Conservation (phyloP, 2,888 invertebrate species). For the Charanyca ferruginea region DNA sequence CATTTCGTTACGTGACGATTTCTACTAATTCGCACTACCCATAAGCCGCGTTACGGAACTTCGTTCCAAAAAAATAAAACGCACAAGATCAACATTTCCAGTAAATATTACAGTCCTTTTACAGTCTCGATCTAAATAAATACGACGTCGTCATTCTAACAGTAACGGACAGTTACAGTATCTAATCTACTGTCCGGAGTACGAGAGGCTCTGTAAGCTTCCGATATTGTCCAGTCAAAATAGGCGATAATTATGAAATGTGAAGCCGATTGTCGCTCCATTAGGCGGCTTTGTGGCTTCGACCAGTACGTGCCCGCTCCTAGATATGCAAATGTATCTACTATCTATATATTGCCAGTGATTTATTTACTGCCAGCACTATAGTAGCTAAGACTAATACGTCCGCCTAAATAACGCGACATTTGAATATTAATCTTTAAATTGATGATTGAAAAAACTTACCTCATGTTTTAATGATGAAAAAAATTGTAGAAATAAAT, state of each 20-base stretch:
- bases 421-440: conserved; percentile 38
- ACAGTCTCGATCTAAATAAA: conserved; percentile 32
- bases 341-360: conserved; percentile 59
- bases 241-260: conserved; percentile 90
- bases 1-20: too few species aligned
- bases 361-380: conserved; percentile 60
- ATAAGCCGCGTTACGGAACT: too few species aligned
- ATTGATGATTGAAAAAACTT: conserved; percentile 40
- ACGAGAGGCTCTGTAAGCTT: conserved; percentile 75
- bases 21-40: too few species aligned
- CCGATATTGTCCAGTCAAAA: conserved; percentile 88
- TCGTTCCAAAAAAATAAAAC: too few species aligned
- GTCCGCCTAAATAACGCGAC: conserved; percentile 41
- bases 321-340: conserved; percentile 84
- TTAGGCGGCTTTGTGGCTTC: conserved; percentile 86
- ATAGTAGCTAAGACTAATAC: conserved; percentile 49
- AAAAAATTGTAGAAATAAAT: not conserved
- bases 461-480: conserved; percentile 29
- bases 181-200: conserved; percentile 72
- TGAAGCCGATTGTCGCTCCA: conserved; percentile 87
- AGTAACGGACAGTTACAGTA: conserved; percentile 53
- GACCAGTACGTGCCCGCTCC: conserved; percentile 75
- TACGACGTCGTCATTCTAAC: conserved; percentile 40
- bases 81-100: not conserved
- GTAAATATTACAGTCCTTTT: not conserved